Evolutionary conservation across 2,888 invertebrate species (phyloP), one percentile per base, ranked within the genome.

Genomic region (Andricus quercusramuli): DNA sequence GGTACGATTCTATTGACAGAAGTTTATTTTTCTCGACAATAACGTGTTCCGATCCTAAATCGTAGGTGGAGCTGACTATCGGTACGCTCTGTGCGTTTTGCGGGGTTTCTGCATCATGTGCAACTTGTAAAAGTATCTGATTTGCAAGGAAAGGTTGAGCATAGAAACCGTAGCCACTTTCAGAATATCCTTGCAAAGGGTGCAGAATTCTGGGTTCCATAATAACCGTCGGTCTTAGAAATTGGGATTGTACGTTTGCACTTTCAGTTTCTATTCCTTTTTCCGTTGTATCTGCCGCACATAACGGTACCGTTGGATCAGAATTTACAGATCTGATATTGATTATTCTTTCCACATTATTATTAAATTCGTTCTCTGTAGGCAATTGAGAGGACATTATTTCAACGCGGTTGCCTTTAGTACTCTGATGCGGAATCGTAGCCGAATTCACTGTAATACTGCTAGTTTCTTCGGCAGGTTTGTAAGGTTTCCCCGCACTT

Each of bases 1-100:
- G 51, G 17, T 47, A 70, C 29, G 25, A 17, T 70, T 70, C 70
- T 51, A 70, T 70, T 51, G 29, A 44, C 8, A 70, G 70, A 17
- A 70, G 22, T 15, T 70, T 70, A 29, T 44, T 51, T 51, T 20
- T 70, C 20, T 70, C 51, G 5, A 51, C 29, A 68, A 47, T 5
- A 8, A n/a, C 17, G 25, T 51, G 70, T 11, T 70, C 70, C 20
- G 70, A 47, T 29, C 29, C 29, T 20, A 17, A 51, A 25, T 51
- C 47, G 29, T 25, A 17, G 25, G 20, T 20, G 29, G 44, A 51
- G 29, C 47, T 70, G n/a, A 29, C 17, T 4, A 44, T 25, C 22
- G 68, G 68, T 13, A 25, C 13, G 68, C 17, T 68, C 17, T 17
- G n/a, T n/a, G 9, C 20, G 15, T 8, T 51, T 70, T 11, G 44